Evolutionary conservation across 2,888 invertebrate genomes (phyloP), one percentile per base, ranked within the genome.

Genomic region (Melanchra persicariae): DNA sequence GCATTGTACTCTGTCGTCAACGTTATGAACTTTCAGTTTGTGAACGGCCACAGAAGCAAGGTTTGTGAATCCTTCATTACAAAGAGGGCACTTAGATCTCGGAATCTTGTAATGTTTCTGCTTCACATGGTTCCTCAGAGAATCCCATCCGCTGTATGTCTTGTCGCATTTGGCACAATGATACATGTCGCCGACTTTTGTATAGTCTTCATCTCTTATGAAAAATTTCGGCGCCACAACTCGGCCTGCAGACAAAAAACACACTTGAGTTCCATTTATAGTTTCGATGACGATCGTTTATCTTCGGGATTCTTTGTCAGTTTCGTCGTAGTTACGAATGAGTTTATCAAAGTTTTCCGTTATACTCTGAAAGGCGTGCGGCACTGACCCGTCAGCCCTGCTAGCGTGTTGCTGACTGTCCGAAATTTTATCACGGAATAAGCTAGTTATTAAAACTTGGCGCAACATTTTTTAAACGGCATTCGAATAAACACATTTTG

Each of bases 1-100:
- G 57, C 95, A 95, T 7, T 91, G 88, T 65, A 89, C 86, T 8
- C 94, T 85, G 0, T 93, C 93, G 64, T 95, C 95, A 0, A 94
- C 79, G 2, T 89, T 85, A 62, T 95, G 95, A 0, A 80, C 88
- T 49, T 91, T 83, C 0, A 93, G 74, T 62, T 94, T 93, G 82
- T 95, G 95, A 0, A 89, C 73, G 0, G 88, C 89, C 4, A 91
- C 40, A 15, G 40, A 15, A 15, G 40, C 87, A 0, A 81, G 78
- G 0, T 91, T 91, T 89, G 89, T 89, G 80, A 93, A 93, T 15
- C 76, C 82, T n/a, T 89, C 87, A 0, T 70, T 67, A 71, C 94
- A 94, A n/a, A 88, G 79, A 0, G 87, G 74, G 57, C 94, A 94
- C 0, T 24, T 47, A 72, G 77, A 90, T 15, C 83, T 81, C 0